phyloP scores from a whole-genome alignment of 2,113 vertebrate species.

The Osmerus eperlanus region DNA sequence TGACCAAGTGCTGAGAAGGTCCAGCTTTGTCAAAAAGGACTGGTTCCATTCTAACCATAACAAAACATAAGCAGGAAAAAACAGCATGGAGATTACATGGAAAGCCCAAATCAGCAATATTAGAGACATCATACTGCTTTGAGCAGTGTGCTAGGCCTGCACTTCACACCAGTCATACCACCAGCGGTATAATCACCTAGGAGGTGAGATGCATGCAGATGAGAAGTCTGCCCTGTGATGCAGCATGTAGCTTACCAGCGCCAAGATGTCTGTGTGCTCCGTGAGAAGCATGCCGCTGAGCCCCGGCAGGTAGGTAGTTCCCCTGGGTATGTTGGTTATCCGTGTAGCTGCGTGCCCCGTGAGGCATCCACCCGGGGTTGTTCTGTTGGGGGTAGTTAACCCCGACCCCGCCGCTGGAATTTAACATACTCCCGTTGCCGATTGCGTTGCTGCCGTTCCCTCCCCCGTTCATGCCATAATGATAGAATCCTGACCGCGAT shows the following conservation, averaged over 20 bases:
- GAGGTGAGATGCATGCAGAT: slow-evolving; percentile 41
- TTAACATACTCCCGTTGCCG: slow-evolving; percentile 60
- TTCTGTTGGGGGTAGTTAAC: slow-evolving; percentile 66
- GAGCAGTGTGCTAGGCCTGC: background rate
- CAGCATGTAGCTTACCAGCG: slow-evolving; percentile 60
- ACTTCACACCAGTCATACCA: slow-evolving; percentile 32
- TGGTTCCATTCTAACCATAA: too few relatives aligned
- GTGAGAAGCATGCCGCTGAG: slow-evolving; percentile 64
- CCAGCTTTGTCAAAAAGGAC: too few relatives aligned
- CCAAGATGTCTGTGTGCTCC: slow-evolving; percentile 71
- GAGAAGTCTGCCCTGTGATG: slow-evolving; percentile 11
- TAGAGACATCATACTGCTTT: background rate
- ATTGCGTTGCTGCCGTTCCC: slow-evolving; percentile 58
- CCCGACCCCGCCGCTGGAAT: slow-evolving; percentile 50
- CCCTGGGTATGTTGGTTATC: slow-evolving; percentile 67
- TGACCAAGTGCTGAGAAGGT: too few relatives aligned
- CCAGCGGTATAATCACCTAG: slow-evolving; percentile 24
- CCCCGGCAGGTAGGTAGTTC: slow-evolving; percentile 66
- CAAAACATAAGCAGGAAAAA: too few relatives aligned
- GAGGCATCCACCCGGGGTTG: slow-evolving; percentile 63
- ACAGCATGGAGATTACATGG: too few relatives aligned
- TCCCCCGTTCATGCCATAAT: slow-evolving; percentile 64
- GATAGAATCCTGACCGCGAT: slow-evolving; percentile 77
- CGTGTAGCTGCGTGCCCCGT: slow-evolving; percentile 66
- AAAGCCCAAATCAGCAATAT: too few relatives aligned